Evolutionary conservation across 2,888 invertebrate species (phyloP), one percentile per base, ranked within the genome.

Genomic region (Eupithecia pulchellata): DNA sequence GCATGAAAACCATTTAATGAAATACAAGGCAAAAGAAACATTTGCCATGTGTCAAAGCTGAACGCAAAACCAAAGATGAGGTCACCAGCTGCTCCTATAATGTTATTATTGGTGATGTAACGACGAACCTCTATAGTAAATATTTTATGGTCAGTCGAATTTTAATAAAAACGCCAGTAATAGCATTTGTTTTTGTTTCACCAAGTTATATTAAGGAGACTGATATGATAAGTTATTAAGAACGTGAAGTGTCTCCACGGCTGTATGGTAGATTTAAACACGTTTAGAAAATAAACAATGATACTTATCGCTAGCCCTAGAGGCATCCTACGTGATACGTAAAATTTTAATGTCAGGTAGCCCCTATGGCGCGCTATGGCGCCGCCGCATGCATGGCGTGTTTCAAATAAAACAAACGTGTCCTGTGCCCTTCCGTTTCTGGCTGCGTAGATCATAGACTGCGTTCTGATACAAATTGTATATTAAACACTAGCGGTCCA

Each of bases 1-100:
- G 30, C 17, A 8, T 58, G 2, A 29, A 27, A 58, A 30, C 11
- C 6, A 34, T n/a, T 5, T 34, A 34, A 64, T 32, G 14, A 17
- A 34, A 20, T 64, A 55, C 30, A 66, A 30, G 11, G 11, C 30
- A 6, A 5, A 32, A 58, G 64, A 60, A 20, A 52, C 14, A 62
- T 62, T 25, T 66, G 61, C 55, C 62, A 61, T 57, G 42, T 47
- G 52, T 13, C 36, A 65, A n/a, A 20, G 36, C 34, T 20, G 36
- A 52, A 65, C 27, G 30, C 32, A n/a, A 60, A 55, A 69, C 32
- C 55, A 62, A 61, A 62, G 62, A 69, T 69, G 69, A 69, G 69
- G 55, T 69, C 69, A 70, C 13, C 66, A 42, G 66, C 62, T 57
- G 66, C 62, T 42, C 63, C 39, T 62, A 61, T 29, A 39, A 30